Conservation (phyloP, 2,113 vertebrate species). For the Caloenas nicobarica region DNA sequence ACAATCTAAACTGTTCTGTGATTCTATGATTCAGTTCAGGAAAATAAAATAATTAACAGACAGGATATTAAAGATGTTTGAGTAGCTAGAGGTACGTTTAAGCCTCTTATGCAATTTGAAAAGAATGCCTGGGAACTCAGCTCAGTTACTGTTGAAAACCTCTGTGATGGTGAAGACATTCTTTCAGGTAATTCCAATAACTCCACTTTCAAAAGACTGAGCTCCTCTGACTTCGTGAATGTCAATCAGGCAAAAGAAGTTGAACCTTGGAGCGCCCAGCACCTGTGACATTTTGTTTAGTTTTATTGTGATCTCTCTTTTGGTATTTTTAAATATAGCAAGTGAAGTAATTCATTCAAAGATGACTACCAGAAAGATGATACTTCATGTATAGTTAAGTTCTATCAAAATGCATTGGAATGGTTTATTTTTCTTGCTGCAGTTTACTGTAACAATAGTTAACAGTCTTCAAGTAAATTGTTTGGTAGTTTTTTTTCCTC, state of each 20-base stretch:
- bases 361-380: neutral
- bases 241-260: neutral
- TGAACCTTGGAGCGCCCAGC: neutral
- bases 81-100: rapidly evolving
- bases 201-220: neutral
- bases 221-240: neutral
- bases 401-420: neutral
- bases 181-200: neutral
- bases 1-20: too few relatives aligned
- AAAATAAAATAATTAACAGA: neutral
- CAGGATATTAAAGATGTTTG: neutral
- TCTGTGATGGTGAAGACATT: neutral
- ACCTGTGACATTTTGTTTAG: neutral
- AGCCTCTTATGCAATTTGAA: neutral
- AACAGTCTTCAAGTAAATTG: neutral
- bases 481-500: neutral
- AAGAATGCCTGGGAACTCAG: neutral
- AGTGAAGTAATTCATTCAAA: neutral
- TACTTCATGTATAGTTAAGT: neutral
- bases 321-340: neutral
- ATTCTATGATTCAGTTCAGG: neutral
- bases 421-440: neutral
- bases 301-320: neutral
- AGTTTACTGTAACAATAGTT: neutral
- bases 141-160: neutral